A percentile compares a stretch with the other conserved stretches of the same genome.
Conservation (phyloP, 2,113 vertebrate genomes). For the Amia ocellicauda region DNA sequence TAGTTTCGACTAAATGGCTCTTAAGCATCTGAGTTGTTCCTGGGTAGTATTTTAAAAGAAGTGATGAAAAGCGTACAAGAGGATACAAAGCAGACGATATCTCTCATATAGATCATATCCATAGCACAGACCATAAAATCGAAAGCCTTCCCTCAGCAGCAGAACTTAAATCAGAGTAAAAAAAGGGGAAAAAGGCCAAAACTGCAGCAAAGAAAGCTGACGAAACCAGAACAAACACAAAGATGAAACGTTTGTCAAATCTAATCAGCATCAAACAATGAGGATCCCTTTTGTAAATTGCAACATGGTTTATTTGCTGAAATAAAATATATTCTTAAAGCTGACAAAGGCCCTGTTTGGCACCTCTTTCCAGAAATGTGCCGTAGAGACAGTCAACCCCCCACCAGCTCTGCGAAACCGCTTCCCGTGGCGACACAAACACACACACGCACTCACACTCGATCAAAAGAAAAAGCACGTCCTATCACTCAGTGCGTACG, state of each 20-base stretch:
- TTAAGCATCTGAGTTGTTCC: not conserved
- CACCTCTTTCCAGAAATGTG: slow-evolving; percentile 36
- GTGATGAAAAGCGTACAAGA: not conserved
- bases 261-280: slow-evolving; percentile 61
- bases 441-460: not conserved
- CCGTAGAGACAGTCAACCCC: slow-evolving; percentile 28
- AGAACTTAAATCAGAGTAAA: slow-evolving; percentile 50
- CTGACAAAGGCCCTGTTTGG: slow-evolving; percentile 49
- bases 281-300: slow-evolving; percentile 56
- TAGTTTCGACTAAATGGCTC: too few species aligned
- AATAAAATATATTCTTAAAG: slow-evolving; percentile 63
- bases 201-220: slow-evolving; percentile 55
- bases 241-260: slow-evolving; percentile 52
- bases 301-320: slow-evolving; percentile 58
- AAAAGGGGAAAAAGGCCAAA: slow-evolving; percentile 46
- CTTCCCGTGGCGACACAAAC: slow-evolving; percentile 5
- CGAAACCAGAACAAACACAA: slow-evolving; percentile 54
- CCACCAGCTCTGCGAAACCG: not conserved
- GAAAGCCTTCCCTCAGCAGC: slow-evolving; percentile 50
- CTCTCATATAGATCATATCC: not conserved
- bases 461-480: slow-evolving; percentile 7
- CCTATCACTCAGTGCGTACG: slow-evolving; percentile 17
- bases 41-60: not conserved
- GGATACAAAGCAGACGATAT: not conserved
- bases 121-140: too few species aligned